Base-by-base conservation (phyloP, 2,113 vertebrate genomes). In the Pyxicephalus adspersus region DNA sequence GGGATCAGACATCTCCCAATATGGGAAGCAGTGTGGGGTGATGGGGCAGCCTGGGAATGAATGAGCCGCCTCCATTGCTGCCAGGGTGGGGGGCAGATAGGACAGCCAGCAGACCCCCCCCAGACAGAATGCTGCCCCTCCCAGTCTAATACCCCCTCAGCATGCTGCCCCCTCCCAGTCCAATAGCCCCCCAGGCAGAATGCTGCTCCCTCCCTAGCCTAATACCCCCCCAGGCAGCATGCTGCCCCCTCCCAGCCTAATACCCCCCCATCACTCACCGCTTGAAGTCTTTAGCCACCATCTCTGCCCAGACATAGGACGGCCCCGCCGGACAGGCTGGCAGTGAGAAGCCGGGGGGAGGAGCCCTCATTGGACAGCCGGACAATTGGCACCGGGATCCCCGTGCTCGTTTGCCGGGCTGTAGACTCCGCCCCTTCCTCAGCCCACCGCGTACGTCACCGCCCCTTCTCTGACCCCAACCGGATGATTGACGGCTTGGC, bases 211-310 rank as follows among this genome's bases (percentile, higher is more conserved):
- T n/a, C 54, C 54, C n/a, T 4, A 13, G 3, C 54, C 17, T 4
- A 13, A n/a, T 23, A 5, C 3, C 19, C 19, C 22, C 57, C 57
- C 20, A n/a, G n/a, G n/a, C n/a, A n/a, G n/a, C n/a, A n/a, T n/a
- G n/a, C n/a, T n/a, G n/a, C 67, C 11, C 4, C 9, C 1, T 67
- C 65, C 19, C 15, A 0, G n/a, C n/a, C n/a, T n/a, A n/a, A n/a
- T 6, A 9, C 29, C 77, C 17, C 6, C 50, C 45, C 58, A 80
- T 54, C 58, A 81, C 67, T 28, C 50, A 81, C 78, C 78, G 78
- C 28, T 81, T 81, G 26, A 73, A 64, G 25, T 81, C 78, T 28
- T 64, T 81, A 19, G 78, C 38, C 67, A 19, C 78, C 78, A 81
- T 81, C 38, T 34, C 61, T 52, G 75, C 20, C 29, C 57, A 18